Conservation (phyloP, 2,797 vertebrate species). For the Vipera latastei region DNA sequence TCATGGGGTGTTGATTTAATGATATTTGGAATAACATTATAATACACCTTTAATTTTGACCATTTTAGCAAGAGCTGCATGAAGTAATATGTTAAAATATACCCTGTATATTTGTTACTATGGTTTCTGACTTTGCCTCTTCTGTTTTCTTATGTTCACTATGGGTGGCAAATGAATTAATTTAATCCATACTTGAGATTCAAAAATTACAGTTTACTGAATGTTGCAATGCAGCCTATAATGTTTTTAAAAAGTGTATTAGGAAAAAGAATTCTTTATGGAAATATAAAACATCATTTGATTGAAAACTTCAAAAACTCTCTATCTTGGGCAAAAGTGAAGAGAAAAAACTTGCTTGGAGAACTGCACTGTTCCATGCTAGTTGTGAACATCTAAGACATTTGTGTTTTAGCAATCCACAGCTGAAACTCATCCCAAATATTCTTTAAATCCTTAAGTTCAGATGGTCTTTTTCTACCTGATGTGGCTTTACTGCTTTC, state of each 20-base stretch:
- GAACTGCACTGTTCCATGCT: background rate
- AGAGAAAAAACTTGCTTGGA: background rate
- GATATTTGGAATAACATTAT: background rate
- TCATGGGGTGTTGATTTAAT: too few relatives aligned
- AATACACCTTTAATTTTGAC: too few relatives aligned
- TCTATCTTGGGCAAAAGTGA: background rate
- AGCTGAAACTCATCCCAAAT: background rate
- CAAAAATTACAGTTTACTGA: background rate
- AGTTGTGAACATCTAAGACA: background rate
- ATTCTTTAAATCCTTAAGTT: background rate
- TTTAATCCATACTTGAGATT: background rate
- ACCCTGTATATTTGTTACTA: background rate
- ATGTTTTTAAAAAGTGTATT: background rate
- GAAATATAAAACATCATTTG: background rate
- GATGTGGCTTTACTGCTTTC: background rate
- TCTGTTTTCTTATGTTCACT: background rate
- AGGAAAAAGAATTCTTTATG: background rate
- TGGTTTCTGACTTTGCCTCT: background rate
- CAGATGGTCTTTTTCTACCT: background rate
- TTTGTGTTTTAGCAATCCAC: background rate
- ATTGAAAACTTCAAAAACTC: background rate
- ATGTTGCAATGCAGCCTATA: background rate
- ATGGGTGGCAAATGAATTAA: background rate
- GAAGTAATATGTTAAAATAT: background rate
- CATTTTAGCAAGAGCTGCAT: background rate